Base-by-base conservation (phyloP, 2,113 vertebrate genomes). In the Solea solea region DNA sequence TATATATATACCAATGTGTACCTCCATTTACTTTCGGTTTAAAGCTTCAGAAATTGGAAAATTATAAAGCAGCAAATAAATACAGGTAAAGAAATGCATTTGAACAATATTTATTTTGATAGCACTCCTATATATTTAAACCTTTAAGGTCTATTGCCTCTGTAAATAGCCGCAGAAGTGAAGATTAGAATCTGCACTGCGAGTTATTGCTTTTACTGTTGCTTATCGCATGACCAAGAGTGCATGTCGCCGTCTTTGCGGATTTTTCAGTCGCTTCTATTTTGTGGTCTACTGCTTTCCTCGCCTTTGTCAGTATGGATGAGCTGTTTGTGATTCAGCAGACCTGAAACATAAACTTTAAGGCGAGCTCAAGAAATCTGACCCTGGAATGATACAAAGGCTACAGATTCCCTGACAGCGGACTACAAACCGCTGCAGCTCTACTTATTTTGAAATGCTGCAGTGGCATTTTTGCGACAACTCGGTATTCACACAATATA, bases 331-430 rank as follows among this genome's bases (percentile, higher is more conserved):
- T 64, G 78, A 87, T 75, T 84, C 83, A 89, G 83, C 66, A 69
- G 83, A 86, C 80, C 83, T 75, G 75, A 91, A 88, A 85, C 75
- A 67, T 85, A 85, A 92, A 90, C 82, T 81, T 83, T 76, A 78
- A 72, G 79, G 80, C 50, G 68, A 82, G 64, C 86, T 80, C 61
- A 69, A 72, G 78, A 78, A 76, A 83, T 82, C 75, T 74, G 78
- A 84, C 76, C 85, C 73, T 60, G 63, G 79, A 74, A 75, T 83
- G 57, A 80, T 79, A 72, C 51, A 64, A 71, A 74, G 64, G 74
- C 59, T 55, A 16, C 80, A 11, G 42, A 76, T 84, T 87, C 69
- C 57, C 51, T 69, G 39, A 65, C 69, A 70, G 69, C 53, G 61
- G 81, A 85, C 74, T 70, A 40, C 65, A 78, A 83, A 73, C 61